phyloP scores from a whole-genome alignment of 1,140 invertebrate genomes.

The Mya arenaria region DNA sequence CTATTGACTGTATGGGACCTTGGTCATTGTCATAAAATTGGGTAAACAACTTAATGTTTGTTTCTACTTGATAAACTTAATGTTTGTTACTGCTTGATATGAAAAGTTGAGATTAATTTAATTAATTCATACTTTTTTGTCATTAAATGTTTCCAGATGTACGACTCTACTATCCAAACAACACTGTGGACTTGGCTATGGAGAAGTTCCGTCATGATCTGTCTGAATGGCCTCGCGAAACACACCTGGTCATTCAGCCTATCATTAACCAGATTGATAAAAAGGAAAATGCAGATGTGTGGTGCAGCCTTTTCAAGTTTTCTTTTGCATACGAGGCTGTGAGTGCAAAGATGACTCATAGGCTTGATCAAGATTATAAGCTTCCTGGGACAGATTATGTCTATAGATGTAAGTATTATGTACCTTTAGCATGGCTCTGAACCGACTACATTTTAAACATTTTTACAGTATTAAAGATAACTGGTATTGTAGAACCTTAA shows the following conservation, averaged over 20 bases:
- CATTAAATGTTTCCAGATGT: conserved; percentile 12
- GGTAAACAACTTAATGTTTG: no score
- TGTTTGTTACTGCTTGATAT: no score
- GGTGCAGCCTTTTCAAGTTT: conserved; percentile 44
- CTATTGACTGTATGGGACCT: no score
- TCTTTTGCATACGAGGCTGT: conserved; percentile 7
- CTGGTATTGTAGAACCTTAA: not conserved
- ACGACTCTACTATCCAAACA: conserved; percentile 8
- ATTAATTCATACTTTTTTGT: not conserved
- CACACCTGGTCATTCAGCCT: conserved; percentile 12
- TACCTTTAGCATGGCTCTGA: not conserved
- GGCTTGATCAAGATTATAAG: conserved; percentile 1
- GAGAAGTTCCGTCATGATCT: not conserved
- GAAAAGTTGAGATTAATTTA: no score
- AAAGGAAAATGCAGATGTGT: conserved; percentile 26
- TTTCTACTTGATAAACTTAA: no score
- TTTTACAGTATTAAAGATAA: not conserved
- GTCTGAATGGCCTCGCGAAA: conserved; percentile 7
- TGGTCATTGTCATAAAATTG: no score
- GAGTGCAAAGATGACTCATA: not conserved
- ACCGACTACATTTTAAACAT: not conserved
- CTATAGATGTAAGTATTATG: not conserved
- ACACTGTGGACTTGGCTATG: not conserved
- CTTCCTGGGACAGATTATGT: not conserved
- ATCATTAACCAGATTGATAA: conserved; percentile 13